Evolutionary conservation across 2,888 invertebrate genomes (phyloP).

Genomic region (Kuschelorhynchus macadamiae): DNA sequence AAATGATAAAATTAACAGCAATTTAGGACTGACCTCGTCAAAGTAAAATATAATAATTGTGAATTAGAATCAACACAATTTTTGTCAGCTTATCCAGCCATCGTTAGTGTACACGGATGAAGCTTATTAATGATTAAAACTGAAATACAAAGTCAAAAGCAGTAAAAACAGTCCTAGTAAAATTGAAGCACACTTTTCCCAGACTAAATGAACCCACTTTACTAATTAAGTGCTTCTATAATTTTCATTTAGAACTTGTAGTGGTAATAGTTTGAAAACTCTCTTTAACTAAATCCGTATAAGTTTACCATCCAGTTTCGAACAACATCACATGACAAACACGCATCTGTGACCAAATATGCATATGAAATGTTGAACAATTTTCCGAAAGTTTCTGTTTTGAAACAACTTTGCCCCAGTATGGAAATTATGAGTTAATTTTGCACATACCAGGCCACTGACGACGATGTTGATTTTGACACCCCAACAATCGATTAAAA

Average conservation of each 20-base stretch:
- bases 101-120: too few relatives aligned
- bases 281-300: slow-evolving; percentile 2
- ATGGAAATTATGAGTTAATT: background rate
- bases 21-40: too few relatives aligned
- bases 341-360: slow-evolving; percentile 12
- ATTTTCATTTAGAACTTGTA: slow-evolving; percentile 30
- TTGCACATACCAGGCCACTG: background rate
- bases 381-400: slow-evolving; percentile 12
- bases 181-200: background rate
- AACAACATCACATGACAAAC: slow-evolving; percentile 15
- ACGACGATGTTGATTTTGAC: too few relatives aligned
- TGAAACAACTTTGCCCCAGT: background rate
- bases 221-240: slow-evolving; percentile 28
- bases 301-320: background rate
- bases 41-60: too few relatives aligned
- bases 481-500: too few relatives aligned
- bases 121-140: background rate
- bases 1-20: too few relatives aligned
- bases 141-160: background rate
- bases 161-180: background rate
- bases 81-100: too few relatives aligned
- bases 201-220: background rate
- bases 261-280: slow-evolving; percentile 22
- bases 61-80: too few relatives aligned
- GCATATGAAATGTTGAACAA: background rate